Base-by-base conservation (phyloP, 2,113 vertebrate species). In the Protobothrops flavoviridis region DNA sequence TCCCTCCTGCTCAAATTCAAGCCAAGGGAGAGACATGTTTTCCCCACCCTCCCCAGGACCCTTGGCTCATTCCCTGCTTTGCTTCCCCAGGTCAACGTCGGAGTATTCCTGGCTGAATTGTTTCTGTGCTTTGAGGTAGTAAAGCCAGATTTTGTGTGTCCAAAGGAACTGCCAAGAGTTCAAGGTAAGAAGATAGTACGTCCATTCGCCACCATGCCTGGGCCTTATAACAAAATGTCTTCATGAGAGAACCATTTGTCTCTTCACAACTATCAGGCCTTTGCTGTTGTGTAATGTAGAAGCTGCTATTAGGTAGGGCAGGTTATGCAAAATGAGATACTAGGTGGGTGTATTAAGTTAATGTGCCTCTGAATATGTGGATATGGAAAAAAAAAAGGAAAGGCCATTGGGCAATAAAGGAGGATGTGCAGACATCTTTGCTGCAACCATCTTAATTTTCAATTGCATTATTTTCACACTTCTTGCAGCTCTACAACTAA, bases 131-230 rank as follows among this genome's bases (percentile, higher is more conserved):
- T 99, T 88, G 99, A 99, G 96, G 97, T 99, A 52, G 96, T 96
- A 93, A 98, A 97, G 93, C 99, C 99, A 0, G 98, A 99, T 74
- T 99, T 99, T 88, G 99, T 99, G 92, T 98, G 98, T 91, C 98
- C 98, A 4, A 94, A 97, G 64, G 97, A 98, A 91, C 96, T 98
- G 26, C 93, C 98, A 0, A 97, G 98, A 26, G 96, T 96, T 0
- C 95, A 97, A 5, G 98, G 98, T 99, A 94, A 92, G 92, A 85
- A 85, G 39, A 15, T 50, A 52, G 10, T 33, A 24, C 39, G 21
- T 64, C 57, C 61, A 24, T 48, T 45, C 1, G 0, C 23, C 5
- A 6, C 33, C 17, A 24, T 13, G 10, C 15, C 29, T 11, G 8
- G 0, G 11, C n/a, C 4, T 45, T 64, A 64, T 64, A 26, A 88